These are phyloP conservation scores for Penelope pileata DNA, from an alignment of 2,113 vertebrate genomes.

Conservation along the genomic window DNA sequence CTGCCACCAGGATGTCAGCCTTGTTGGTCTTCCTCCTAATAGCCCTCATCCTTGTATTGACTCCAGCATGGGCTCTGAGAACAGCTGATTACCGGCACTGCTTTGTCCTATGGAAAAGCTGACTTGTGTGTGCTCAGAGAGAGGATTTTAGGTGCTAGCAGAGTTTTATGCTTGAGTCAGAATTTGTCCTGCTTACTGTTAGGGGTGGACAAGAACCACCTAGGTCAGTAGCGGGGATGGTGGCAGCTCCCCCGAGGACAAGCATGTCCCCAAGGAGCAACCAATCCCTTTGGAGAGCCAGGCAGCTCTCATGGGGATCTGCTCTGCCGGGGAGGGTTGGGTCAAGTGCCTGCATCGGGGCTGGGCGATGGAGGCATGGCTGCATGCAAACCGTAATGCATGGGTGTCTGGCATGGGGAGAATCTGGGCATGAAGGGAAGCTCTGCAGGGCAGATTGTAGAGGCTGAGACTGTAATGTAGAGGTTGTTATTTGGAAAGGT, in stretches of 20 bases:
- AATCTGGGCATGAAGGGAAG: not conserved
- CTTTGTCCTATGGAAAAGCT: not conserved
- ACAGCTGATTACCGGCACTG: not conserved
- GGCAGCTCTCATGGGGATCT: too few relatives aligned
- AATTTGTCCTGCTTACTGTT: not conserved
- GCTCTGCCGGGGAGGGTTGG: not conserved
- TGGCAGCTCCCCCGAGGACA: not conserved
- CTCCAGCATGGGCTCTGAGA: not conserved
- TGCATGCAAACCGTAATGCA: accelerated
- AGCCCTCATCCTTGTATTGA: not conserved
- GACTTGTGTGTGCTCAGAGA: accelerated
- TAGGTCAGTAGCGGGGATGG: not conserved
- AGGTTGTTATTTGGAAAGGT: not conserved
- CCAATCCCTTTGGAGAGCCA: not conserved
- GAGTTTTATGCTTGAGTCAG: not conserved
- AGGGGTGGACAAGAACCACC: accelerated
- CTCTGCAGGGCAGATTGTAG: not conserved
- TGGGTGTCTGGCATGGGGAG: too few relatives aligned
- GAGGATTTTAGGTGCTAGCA: not conserved
- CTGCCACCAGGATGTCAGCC: too few relatives aligned
- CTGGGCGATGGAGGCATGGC: not conserved
- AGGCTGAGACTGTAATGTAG: not conserved
- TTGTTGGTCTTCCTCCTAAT: too few relatives aligned
- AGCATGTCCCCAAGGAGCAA: not conserved
- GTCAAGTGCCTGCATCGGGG: not conserved